Evolutionary conservation across 2,113 vertebrate species (phyloP).

Genomic region (Dunckerocampus dactyliophorus): DNA sequence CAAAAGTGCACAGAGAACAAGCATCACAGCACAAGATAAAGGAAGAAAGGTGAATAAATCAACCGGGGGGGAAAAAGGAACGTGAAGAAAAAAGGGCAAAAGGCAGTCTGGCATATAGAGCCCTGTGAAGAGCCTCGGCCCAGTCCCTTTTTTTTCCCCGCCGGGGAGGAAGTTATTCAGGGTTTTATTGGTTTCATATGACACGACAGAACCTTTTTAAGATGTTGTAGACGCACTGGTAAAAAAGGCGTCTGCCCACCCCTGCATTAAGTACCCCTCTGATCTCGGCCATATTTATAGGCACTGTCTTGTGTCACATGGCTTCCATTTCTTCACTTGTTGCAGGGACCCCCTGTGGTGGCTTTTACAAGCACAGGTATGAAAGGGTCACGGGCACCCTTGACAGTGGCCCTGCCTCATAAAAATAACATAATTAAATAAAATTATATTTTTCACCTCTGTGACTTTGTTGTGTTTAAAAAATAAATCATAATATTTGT

Average conservation of each 20-base stretch:
- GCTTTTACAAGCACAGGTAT: constrained; percentile 76
- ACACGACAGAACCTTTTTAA: constrained; percentile 76
- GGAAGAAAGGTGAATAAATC: constrained; percentile 17
- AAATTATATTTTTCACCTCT: no score
- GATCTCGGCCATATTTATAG: constrained; percentile 79
- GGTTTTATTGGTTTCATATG: constrained; percentile 79
- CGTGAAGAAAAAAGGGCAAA: constrained; percentile 18
- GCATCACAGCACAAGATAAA: constrained; percentile 6
- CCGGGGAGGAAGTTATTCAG: constrained; percentile 61
- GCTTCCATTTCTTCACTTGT: constrained; percentile 78
- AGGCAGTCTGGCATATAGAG: constrained; percentile 29
- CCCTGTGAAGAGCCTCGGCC: constrained; percentile 43
- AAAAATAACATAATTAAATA: no score
- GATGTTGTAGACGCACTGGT: constrained; percentile 76
- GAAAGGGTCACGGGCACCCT: constrained; percentile 67
- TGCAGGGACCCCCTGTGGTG: constrained; percentile 66
- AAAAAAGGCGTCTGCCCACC: constrained; percentile 72
- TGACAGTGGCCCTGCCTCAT: constrained; percentile 33
- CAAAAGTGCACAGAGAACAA: background rate
- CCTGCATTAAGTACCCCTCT: constrained; percentile 73
- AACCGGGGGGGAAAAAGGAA: constrained; percentile 17
- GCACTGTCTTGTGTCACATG: constrained; percentile 78
- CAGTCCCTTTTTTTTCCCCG: constrained; percentile 45
- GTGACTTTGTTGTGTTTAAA: no score
- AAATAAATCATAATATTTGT: no score